These are phyloP conservation scores for Eupithecia subfuscata DNA, from an alignment of 2,888 invertebrate genomes.

Conservation along the genomic window DNA sequence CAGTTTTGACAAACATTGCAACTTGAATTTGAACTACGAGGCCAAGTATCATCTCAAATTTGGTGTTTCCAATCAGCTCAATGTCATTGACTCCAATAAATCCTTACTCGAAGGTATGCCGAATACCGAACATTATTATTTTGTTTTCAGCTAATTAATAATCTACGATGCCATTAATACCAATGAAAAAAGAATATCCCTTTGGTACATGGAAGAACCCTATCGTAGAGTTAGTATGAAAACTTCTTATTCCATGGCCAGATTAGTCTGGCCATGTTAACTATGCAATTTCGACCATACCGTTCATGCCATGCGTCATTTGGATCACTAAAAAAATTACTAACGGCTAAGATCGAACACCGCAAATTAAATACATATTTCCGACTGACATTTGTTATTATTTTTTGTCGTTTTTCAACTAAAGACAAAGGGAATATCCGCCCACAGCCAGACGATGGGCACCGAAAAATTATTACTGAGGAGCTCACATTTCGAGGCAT, in stretches of 20 bases:
- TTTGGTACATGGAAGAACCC: no score
- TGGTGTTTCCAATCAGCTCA: background rate
- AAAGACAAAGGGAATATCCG: constrained; percentile 81
- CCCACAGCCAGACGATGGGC: constrained; percentile 75
- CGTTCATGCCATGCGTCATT: constrained; percentile 69
- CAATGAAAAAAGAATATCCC: no score
- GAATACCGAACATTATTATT: background rate
- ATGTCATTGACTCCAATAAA: background rate
- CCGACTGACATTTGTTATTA: constrained; percentile 69
- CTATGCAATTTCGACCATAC: constrained; percentile 58
- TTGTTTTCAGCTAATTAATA: background rate
- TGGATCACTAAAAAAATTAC: constrained; percentile 70
- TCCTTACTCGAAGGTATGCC: background rate
- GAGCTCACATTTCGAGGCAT: constrained; percentile 74
- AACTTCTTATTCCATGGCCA: no score
- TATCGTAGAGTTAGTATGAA: no score
- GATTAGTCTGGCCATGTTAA: background rate
- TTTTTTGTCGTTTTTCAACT: constrained; percentile 68
- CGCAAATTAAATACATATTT: constrained; percentile 72
- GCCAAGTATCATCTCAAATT: background rate
- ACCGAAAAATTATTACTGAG: constrained; percentile 78
- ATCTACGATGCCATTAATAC: no score
- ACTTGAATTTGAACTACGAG: background rate
- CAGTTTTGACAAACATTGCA: background rate
- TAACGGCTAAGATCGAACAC: constrained; percentile 66